phyloP scores from a whole-genome alignment of 2,797 vertebrate species.

The Leucoraja ocellata region DNA sequence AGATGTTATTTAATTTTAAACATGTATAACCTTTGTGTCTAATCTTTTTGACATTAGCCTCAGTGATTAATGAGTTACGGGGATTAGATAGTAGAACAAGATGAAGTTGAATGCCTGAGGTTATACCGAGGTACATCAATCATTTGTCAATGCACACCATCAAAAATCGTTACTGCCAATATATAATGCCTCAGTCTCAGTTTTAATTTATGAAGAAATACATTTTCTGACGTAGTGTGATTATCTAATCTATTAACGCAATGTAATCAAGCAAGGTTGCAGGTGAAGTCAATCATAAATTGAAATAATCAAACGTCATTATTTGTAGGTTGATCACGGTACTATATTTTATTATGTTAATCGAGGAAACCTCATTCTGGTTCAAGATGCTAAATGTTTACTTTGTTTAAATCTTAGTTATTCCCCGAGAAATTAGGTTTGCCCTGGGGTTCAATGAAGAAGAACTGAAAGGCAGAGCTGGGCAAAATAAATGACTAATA shows the following conservation, averaged over 20 bases:
- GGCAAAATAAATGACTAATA: slow-evolving; percentile 72
- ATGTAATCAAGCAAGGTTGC: slow-evolving; percentile 17
- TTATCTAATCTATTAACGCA: slow-evolving; percentile 7
- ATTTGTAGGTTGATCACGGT: background rate
- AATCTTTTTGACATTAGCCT: slow-evolving; percentile 20
- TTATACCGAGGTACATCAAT: slow-evolving; percentile 32
- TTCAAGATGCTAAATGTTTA: background rate
- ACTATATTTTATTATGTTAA: background rate
- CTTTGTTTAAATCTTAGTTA: background rate
- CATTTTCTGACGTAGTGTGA: slow-evolving; percentile 26
- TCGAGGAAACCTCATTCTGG: background rate
- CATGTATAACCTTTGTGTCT: slow-evolving; percentile 1
- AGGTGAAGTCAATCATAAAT: slow-evolving; percentile 10
- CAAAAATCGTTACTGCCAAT: slow-evolving; percentile 32
- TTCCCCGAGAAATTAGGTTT: background rate
- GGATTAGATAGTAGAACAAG: slow-evolving; percentile 25
- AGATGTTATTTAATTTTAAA: slow-evolving; percentile 31
- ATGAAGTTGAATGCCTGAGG: slow-evolving; percentile 19
- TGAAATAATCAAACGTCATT: background rate
- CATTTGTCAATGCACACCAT: slow-evolving; percentile 24
- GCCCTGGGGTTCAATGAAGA: background rate
- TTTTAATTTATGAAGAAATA: slow-evolving; percentile 21
- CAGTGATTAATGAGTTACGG: slow-evolving; percentile 6
- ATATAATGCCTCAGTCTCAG: background rate
- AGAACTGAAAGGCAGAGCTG: background rate